Percentiles rank a stretch among this genome's conserved stretches.
phyloP scores from a whole-genome alignment of 2,797 vertebrate genomes.

The Nannoperca australis region DNA sequence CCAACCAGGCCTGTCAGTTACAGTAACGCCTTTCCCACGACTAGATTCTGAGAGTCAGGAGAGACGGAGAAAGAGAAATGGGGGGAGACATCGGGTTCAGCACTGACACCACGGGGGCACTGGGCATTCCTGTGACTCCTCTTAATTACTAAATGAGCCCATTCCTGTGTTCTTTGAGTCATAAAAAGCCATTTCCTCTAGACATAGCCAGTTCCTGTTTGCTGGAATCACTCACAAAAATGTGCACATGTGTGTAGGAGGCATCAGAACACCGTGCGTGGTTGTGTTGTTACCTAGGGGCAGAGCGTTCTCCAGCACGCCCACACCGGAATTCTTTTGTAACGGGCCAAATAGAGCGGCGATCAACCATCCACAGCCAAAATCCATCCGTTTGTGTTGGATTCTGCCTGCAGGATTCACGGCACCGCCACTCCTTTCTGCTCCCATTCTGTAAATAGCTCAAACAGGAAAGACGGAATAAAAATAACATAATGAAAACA shows the following conservation, averaged over 20 bases:
- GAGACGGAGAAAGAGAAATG: constrained; percentile 7
- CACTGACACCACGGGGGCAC: constrained; percentile 54
- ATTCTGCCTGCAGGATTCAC: constrained; percentile 15
- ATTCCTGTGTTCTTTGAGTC: constrained; percentile 81
- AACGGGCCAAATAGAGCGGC: constrained; percentile 59
- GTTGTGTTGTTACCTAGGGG: constrained; percentile 69
- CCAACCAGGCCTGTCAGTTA: constrained; percentile 59
- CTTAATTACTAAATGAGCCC: constrained; percentile 82
- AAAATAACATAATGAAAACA: constrained; percentile 56
- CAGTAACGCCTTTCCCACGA: constrained; percentile 53
- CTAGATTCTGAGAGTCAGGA: constrained; percentile 30
- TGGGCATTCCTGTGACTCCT: constrained; percentile 70
- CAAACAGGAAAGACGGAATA: constrained; percentile 60
- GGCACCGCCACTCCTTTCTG: constrained; percentile 36
- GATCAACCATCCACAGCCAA: constrained; percentile 42
- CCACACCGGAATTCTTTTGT: constrained; percentile 72
- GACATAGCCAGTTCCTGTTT: constrained; percentile 74
- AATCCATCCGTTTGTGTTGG: constrained; percentile 30
- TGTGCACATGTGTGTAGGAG: constrained; percentile 76
- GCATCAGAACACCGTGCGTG: constrained; percentile 63
- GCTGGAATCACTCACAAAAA: constrained; percentile 61
- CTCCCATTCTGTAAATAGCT: constrained; percentile 64
- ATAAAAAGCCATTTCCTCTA: constrained; percentile 82
- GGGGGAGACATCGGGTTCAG: constrained; percentile 46
- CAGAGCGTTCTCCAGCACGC: constrained; percentile 66